These are phyloP conservation scores for Anas platyrhynchos DNA, from an alignment of 2,113 vertebrate species.

Conservation along the genomic window DNA sequence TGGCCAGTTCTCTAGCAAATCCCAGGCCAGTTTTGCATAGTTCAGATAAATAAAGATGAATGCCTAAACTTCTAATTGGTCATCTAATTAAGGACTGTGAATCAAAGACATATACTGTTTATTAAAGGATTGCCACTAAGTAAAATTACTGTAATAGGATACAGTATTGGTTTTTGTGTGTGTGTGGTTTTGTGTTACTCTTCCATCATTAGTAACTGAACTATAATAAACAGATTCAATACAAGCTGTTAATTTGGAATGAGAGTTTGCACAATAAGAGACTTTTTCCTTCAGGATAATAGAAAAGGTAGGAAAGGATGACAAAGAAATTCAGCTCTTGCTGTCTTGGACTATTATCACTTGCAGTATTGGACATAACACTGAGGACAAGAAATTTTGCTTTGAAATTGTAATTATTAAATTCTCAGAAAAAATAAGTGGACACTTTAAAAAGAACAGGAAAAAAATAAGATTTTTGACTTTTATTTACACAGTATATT, in stretches of 20 bases:
- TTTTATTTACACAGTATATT: background rate
- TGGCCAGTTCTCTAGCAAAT: background rate
- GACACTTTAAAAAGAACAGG: fast-evolving
- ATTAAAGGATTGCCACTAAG: background rate
- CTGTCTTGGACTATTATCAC: background rate
- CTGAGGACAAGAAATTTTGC: background rate
- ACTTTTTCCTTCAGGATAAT: fast-evolving
- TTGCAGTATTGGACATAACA: background rate
- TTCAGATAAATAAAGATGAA: constrained; percentile 30
- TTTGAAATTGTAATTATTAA: background rate
- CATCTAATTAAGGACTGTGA: background rate
- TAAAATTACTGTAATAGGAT: background rate
- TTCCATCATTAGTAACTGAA: background rate
- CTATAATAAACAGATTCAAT: background rate
- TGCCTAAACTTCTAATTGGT: constrained; percentile 4
- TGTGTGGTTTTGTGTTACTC: background rate
- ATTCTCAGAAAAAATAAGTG: background rate
- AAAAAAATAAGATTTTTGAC: fast-evolving
- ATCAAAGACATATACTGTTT: background rate
- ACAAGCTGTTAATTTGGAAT: background rate
- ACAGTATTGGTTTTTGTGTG: background rate
- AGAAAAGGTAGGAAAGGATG: background rate
- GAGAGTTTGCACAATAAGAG: background rate
- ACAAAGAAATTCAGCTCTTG: background rate
- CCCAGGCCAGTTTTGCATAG: background rate